Evolutionary conservation across 1,140 invertebrate genomes (phyloP).

Genomic region (Lepidotrigona ventralis): DNA sequence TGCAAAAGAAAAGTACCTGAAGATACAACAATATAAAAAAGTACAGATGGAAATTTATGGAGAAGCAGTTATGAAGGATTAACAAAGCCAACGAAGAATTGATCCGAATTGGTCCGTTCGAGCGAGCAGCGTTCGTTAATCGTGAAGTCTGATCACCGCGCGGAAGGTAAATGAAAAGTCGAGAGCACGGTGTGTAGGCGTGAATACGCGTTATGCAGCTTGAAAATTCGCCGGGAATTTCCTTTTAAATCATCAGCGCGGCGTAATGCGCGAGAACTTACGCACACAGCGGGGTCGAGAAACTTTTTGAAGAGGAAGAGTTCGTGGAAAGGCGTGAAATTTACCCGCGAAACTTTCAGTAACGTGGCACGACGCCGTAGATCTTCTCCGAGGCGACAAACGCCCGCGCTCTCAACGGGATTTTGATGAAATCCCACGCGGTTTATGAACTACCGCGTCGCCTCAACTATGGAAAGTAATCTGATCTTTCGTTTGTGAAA

Average conservation of each 20-base stretch:
- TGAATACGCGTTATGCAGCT: slow-evolving; percentile 39
- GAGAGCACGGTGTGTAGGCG: neutral
- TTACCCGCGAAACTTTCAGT: slow-evolving; percentile 61
- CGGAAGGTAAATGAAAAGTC: slow-evolving; percentile 13
- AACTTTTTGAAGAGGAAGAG: slow-evolving; percentile 57
- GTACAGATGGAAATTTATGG: too few relatives aligned
- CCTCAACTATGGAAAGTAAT: slow-evolving; percentile 49
- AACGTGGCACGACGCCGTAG: slow-evolving; percentile 51
- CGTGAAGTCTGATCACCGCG: slow-evolving; percentile 16
- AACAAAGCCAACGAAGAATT: too few relatives aligned
- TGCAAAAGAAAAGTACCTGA: too few relatives aligned
- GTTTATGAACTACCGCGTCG: slow-evolving; percentile 59
- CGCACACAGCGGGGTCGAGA: slow-evolving; percentile 50
- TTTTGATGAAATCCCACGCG: slow-evolving; percentile 65
- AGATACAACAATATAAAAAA: too few relatives aligned
- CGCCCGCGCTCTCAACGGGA: slow-evolving; percentile 56
- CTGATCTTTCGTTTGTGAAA: slow-evolving; percentile 37
- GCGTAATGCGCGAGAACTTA: slow-evolving; percentile 61
- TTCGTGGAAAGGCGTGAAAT: slow-evolving; percentile 59
- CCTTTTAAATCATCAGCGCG: slow-evolving; percentile 59
- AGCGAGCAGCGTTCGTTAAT: neutral
- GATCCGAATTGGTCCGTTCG: too few relatives aligned
- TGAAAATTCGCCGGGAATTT: slow-evolving; percentile 54
- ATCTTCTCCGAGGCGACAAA: slow-evolving; percentile 52
- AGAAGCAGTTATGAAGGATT: too few relatives aligned